phyloP scores from a whole-genome alignment of 2,113 vertebrate species.

The Balaenoptera acutorostrata region DNA sequence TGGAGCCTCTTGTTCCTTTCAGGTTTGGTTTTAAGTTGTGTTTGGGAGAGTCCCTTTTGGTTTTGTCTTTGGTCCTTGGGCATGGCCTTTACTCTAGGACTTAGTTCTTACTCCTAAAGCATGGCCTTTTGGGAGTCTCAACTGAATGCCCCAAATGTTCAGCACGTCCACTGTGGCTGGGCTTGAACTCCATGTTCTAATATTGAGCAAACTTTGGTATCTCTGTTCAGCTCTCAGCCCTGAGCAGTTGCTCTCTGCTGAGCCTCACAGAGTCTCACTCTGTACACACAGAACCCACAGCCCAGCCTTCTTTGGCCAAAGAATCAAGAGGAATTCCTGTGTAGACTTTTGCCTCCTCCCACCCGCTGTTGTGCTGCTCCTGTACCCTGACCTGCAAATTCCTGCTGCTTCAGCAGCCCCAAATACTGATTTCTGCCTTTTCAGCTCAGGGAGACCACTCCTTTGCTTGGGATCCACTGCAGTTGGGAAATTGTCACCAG shows the following conservation, averaged over 20 bases:
- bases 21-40: neutral
- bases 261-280: neutral
- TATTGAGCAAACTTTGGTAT: neutral
- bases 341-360: neutral
- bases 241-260: neutral
- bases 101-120: neutral
- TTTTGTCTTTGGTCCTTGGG: neutral
- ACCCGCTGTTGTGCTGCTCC: neutral
- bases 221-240: neutral
- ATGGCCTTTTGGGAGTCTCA: neutral
- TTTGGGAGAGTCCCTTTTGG: neutral
- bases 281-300: neutral
- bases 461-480: neutral
- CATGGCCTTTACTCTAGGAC: neutral
- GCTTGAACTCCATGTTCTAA: neutral
- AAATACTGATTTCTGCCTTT: neutral
- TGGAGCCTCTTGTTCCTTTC: neutral
- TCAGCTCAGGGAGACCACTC: neutral
- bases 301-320: neutral
- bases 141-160: neutral
- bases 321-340: neutral
- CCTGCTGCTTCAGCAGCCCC: neutral
- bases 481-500: neutral
- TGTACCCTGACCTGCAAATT: neutral
- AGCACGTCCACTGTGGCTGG: neutral